Base-by-base conservation (phyloP, 2,888 invertebrate genomes). In the Seira sanloemensis region DNA sequence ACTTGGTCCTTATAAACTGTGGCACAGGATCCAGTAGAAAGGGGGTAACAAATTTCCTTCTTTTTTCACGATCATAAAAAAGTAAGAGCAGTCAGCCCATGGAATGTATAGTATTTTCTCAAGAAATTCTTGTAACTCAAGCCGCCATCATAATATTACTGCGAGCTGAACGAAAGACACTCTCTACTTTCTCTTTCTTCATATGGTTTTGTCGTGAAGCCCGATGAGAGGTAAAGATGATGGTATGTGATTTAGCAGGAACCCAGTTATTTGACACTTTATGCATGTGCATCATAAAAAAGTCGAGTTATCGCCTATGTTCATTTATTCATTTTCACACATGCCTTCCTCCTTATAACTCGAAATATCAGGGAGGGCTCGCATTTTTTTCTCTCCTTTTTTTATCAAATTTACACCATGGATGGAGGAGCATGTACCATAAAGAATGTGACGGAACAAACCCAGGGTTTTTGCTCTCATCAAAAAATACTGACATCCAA, bases 201-300 rank as follows among this genome's bases (percentile, higher is more conserved):
- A 58, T 58, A 58, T 58, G 58, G 58, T 58, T 58, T 18, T 58
- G 58, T 58, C 58, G 16, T 58, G 58, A 58, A 58, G 58, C 58
- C n/a, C 58, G 58, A 58, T n/a, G 58, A 58, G 58, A 58, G 58
- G 58, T 58, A 58, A 58, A 37, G 69, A 77, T 27, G 77, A 69
- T 75, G 77, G 37, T 77, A 46, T 72, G 82, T 77, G 82, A 82
- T 82, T 82, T 82, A 72, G 58, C 50, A 77, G 58, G 37, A 77
- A n/a, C 82, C 77, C 72, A 77, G 82, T 77, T 82, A 82, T 77
- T 82, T 82, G 82, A 82, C 82, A 82, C 77, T 82, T 82, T 82
- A 82, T 82, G 76, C 82, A 82, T 77, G 82, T 82, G 82, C 82
- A 77, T 77, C 77, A 77, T 77, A 82, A 82, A 82, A 58, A 58